Base-by-base conservation (phyloP, 92 coral and sea anemone genomes). In the Plumapathes pennacea region DNA sequence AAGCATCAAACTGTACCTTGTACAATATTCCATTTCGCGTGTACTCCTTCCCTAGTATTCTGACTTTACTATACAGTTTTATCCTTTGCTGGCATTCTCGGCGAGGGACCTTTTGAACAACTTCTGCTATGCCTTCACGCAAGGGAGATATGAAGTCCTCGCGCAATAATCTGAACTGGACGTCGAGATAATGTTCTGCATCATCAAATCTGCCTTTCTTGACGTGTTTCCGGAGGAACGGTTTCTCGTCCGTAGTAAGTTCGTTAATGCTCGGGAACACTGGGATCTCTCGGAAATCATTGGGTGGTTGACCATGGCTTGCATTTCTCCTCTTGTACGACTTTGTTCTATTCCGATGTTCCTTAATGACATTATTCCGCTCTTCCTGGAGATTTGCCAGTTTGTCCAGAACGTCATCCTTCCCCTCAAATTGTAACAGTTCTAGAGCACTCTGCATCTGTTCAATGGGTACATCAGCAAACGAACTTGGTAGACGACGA, bases 71-170 rank as follows among this genome's bases (percentile, higher is more conserved):
- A 49, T 87, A 87, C 22, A 53, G 56, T 36, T 68, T 84, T 28
- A 73, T 67, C 34, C 68, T 57, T 10, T 43, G 30, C 57, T 79
- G 85, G 29, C 85, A 63, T 8, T 72, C 64, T 25, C 41, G 42
- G 26, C 65, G 40, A 4, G 84, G 80, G 10, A 82, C 32, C 21
- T 69, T 62, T 38, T 54, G 71, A 20, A 48, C 29, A 31, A 61
- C 69, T 49, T 87, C 90, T 4, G 51, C 64, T 7, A 87, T 80
- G 0, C 96, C 96, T 38, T 82, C 84, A 14, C 90, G 88, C 10
- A 88, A 41, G 1, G 96, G 96, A 24, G 80, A 83, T 38, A 88
- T 75, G 61, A 83, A 88, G 50, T 88, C 96, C 46, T 77, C 96
- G 49, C 96, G 55, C 19, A 76, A 71, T 7, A 88, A 77, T 14